Conservation (phyloP, 2,797 vertebrate species). For the Lacerta viridis region DNA sequence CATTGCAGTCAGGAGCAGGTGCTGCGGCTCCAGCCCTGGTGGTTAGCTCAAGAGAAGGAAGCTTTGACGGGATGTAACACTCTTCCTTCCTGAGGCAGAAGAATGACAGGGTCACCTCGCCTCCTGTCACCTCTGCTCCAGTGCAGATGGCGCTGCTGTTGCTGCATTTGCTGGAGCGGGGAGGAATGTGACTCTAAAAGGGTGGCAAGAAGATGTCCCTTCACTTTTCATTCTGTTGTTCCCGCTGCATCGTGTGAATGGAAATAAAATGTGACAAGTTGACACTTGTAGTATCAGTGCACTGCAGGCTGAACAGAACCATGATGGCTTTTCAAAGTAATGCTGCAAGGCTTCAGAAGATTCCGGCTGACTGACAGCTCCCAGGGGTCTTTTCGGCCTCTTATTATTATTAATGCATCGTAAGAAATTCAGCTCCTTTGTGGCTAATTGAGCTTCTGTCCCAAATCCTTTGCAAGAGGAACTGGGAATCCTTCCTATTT, state of each 20-base stretch:
- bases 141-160: slow-evolving; percentile 9
- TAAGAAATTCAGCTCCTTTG: neutral
- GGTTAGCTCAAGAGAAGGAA: slow-evolving; percentile 6
- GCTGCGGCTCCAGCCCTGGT: slow-evolving; percentile 48
- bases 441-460: neutral
- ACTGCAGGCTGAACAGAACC: slow-evolving; percentile 36
- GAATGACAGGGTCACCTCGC: neutral
- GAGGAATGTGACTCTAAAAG: neutral
- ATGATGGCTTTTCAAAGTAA: slow-evolving; percentile 49
- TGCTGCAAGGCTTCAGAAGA: slow-evolving; percentile 42
- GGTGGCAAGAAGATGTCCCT: slow-evolving; percentile 11
- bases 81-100: slow-evolving; percentile 47
- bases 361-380: slow-evolving; percentile 35
- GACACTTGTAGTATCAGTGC: slow-evolving; percentile 21
- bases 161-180: neutral
- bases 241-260: slow-evolving; percentile 20
- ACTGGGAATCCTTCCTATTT: neutral
- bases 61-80: slow-evolving; percentile 3
- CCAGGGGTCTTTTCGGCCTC: neutral
- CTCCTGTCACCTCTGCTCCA: neutral
- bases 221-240: slow-evolving; percentile 54
- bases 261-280: slow-evolving; percentile 58
- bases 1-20: slow-evolving; percentile 54
- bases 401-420: slow-evolving; percentile 24
- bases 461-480: slow-evolving; percentile 4